Evolutionary conservation across 2,113 vertebrate genomes (phyloP).

Genomic region (Chaenogobius annularis): DNA sequence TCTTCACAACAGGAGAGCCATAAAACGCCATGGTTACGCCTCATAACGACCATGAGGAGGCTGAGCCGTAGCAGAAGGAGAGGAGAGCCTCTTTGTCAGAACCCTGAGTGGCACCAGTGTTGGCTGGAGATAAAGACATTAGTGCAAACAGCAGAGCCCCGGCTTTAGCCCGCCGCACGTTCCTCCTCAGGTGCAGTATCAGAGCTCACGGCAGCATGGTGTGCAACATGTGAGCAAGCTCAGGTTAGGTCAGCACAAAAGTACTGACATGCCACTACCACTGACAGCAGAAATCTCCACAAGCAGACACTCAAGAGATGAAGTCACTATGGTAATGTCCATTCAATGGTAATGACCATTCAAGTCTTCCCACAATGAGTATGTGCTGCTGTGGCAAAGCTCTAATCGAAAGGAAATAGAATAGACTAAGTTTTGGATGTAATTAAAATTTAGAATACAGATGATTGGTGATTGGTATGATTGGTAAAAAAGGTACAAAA

Average conservation of each 20-base stretch:
- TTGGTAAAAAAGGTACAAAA: too few relatives aligned
- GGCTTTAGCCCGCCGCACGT: constrained; percentile 30
- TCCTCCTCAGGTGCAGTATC: constrained; percentile 47
- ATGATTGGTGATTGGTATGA: too few relatives aligned
- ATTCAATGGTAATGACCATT: too few relatives aligned
- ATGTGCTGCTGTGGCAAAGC: too few relatives aligned
- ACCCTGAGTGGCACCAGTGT: constrained; percentile 38
- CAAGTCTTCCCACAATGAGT: too few relatives aligned
- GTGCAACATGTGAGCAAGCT: constrained; percentile 37
- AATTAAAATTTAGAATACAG: too few relatives aligned
- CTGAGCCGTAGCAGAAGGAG: constrained; percentile 24
- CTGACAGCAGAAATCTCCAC: too few relatives aligned
- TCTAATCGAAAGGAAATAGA: too few relatives aligned
- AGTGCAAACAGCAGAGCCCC: constrained; percentile 60
- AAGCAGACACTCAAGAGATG: too few relatives aligned
- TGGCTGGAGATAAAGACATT: constrained; percentile 66
- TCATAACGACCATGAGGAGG: constrained; percentile 52
- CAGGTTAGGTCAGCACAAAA: not conserved
- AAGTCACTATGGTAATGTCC: too few relatives aligned
- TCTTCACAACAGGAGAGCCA: constrained; percentile 57
- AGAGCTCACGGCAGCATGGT: constrained; percentile 44
- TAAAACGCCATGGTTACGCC: constrained; percentile 48
- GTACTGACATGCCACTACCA: not conserved
- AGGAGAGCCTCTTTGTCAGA: constrained; percentile 31
- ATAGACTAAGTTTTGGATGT: too few relatives aligned